Conservation (phyloP, 2,797 vertebrate species). For the Aulostomus chinensis region DNA sequence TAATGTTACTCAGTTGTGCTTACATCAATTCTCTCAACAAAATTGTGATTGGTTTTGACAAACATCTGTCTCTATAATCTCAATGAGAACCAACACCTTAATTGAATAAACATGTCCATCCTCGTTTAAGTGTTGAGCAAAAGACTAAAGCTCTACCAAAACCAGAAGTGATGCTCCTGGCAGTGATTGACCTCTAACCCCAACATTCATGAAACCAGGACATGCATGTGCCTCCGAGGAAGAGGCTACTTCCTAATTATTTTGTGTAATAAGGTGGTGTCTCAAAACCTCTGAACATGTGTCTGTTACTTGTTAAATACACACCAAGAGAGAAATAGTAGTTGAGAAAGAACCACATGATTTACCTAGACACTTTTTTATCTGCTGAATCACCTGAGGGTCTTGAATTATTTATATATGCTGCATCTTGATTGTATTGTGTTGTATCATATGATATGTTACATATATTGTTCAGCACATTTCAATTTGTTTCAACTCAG, state of each 20-base stretch:
- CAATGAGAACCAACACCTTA: not conserved
- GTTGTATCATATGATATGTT: too few species aligned
- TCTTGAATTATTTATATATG: too few species aligned
- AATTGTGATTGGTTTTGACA: not conserved
- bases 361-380: not conserved
- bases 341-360: not conserved
- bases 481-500: too few species aligned
- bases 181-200: slow-evolving; percentile 58
- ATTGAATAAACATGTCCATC: slow-evolving; percentile 46
- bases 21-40: not conserved
- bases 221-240: slow-evolving; percentile 43
- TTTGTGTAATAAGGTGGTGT: slow-evolving; percentile 11
- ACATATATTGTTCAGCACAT: too few species aligned
- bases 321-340: not conserved
- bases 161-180: slow-evolving; percentile 40
- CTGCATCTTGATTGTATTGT: too few species aligned
- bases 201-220: slow-evolving; percentile 45
- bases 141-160: slow-evolving; percentile 30
- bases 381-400: not conserved
- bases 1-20: not conserved
- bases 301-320: slow-evolving; percentile 19
- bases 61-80: slow-evolving; percentile 1
- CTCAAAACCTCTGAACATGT: slow-evolving; percentile 19
- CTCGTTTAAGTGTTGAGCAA: slow-evolving; percentile 14
- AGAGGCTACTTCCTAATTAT: slow-evolving; percentile 50